phyloP scores from a whole-genome alignment of 2,113 vertebrate genomes.

The Geococcyx californianus region DNA sequence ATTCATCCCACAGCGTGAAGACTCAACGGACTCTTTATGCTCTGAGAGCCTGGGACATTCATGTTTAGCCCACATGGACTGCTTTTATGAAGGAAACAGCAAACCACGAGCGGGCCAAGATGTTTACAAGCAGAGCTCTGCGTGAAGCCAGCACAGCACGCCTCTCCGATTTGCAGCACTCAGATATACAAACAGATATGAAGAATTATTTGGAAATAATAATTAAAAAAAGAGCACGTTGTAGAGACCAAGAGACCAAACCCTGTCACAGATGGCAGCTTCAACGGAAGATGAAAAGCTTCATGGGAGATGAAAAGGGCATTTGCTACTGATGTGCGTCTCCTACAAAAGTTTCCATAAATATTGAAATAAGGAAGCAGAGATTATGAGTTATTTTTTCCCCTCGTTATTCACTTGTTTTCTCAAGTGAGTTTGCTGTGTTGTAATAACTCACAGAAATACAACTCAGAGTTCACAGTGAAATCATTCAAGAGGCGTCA shows the following conservation, averaged over 20 bases:
- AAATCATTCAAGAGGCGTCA: neutral
- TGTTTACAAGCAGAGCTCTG: neutral
- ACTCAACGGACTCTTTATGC: neutral
- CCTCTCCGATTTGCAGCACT: neutral
- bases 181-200: neutral
- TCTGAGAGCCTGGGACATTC: neutral
- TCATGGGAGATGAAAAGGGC: conserved; percentile 17
- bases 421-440: neutral
- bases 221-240: neutral
- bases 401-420: conserved; percentile 18
- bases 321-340: neutral
- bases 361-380: conserved; percentile 8
- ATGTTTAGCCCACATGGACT: neutral
- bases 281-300: neutral
- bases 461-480: neutral
- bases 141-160: neutral
- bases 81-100: neutral
- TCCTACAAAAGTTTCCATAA: conserved; percentile 15
- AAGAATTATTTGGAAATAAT: neutral
- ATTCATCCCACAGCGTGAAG: neutral
- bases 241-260: neutral
- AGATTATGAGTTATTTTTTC: neutral
- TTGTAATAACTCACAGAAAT: neutral
- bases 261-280: neutral
- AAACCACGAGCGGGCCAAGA: neutral